Conservation (phyloP, 2,888 invertebrate species). For the Dilophus febrilis region DNA sequence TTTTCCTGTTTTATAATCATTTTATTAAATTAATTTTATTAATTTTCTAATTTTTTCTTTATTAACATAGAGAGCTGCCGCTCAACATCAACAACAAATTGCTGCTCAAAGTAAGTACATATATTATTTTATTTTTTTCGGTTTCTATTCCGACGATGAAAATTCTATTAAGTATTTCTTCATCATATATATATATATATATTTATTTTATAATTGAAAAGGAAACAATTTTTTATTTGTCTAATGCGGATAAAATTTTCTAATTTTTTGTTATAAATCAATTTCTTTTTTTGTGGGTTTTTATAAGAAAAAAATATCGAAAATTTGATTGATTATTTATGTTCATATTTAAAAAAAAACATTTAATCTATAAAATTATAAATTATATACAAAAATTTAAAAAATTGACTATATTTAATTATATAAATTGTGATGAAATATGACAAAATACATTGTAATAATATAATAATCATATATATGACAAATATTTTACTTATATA, state of each 20-base stretch:
- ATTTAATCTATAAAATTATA: no score
- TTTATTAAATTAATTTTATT: no score
- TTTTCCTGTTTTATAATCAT: no score
- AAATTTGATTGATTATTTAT: neutral
- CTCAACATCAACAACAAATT: slow-evolving; percentile 45
- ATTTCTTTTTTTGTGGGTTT: neutral
- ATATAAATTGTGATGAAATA: no score
- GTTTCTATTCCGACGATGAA: neutral
- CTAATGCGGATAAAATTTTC: neutral
- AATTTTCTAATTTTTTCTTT: slow-evolving; percentile 18
- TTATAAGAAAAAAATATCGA: neutral
- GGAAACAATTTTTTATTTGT: no score
- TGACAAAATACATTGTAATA: no score
- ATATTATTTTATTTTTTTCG: neutral
- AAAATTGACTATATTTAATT: no score
- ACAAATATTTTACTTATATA: no score
- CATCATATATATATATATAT: no score
- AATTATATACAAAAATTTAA: no score
- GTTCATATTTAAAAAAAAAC: neutral
- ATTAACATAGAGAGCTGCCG: slow-evolving; percentile 47
- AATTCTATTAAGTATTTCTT: neutral
- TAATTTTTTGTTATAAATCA: neutral
- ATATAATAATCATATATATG: no score
- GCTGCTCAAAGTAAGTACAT: slow-evolving; percentile 34
- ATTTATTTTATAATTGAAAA: neutral